Evolutionary conservation across 1,140 invertebrate genomes (phyloP).

Genomic region (Drosophila nikananu): DNA sequence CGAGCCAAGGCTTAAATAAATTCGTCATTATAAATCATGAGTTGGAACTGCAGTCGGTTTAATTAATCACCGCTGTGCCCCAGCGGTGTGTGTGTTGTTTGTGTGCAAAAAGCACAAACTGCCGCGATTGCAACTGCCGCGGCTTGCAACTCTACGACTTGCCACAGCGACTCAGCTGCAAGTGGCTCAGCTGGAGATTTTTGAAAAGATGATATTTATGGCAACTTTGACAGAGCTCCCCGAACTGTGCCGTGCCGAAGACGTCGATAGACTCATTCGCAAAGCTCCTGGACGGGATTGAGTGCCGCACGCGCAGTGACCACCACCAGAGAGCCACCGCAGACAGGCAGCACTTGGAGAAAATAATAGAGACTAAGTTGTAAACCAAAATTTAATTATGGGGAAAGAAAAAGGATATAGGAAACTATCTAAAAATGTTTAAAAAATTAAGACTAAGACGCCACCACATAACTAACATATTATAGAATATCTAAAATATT

Average conservation of each 20-base stretch:
- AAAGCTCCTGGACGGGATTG: conserved; percentile 54
- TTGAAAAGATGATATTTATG: conserved; percentile 84
- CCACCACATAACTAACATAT: too few species aligned
- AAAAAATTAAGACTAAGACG: not conserved
- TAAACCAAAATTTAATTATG: not conserved
- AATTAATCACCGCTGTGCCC: conserved; percentile 56
- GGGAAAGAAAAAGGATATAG: too few species aligned
- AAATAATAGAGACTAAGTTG: not conserved
- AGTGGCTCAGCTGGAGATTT: conserved; percentile 81
- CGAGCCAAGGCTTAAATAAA: conserved; percentile 75
- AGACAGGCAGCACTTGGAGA: conserved; percentile 18
- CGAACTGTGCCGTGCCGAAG: conserved; percentile 27
- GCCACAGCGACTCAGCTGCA: conserved; percentile 41
- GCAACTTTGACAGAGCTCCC: conserved; percentile 79
- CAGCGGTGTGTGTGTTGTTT: conserved; percentile 58
- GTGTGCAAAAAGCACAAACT: conserved; percentile 63
- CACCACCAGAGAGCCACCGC: conserved; percentile 54
- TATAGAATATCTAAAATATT: not conserved
- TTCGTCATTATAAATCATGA: conserved; percentile 84
- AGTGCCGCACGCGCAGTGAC: conserved; percentile 77
- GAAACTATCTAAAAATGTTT: not conserved
- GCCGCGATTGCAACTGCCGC: conserved; percentile 38
- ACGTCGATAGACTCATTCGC: conserved; percentile 79
- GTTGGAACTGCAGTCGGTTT: conserved; percentile 46
- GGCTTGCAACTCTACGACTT: conserved; percentile 12